These are phyloP conservation scores for Dreissena rostriformis DNA, from an alignment of 1,140 invertebrate genomes.

Conservation along the genomic window DNA sequence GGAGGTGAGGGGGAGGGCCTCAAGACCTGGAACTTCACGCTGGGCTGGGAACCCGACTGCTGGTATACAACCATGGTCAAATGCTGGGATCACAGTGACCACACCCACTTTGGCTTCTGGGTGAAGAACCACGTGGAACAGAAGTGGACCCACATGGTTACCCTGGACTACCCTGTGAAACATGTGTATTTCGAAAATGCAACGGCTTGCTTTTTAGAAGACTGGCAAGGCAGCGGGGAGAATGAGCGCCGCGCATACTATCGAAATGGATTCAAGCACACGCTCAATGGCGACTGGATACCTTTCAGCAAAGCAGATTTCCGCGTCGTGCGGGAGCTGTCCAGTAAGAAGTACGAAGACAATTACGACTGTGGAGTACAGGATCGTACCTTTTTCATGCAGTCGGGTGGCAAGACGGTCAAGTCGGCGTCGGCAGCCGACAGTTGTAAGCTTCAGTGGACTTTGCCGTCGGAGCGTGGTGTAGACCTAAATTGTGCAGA, in stretches of 20 bases:
- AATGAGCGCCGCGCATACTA: conserved; percentile 46
- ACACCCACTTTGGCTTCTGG: conserved; percentile 61
- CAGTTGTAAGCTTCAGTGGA: not conserved
- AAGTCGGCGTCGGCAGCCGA: not conserved
- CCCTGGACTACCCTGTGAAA: conserved; percentile 58
- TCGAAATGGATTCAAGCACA: conserved; percentile 55
- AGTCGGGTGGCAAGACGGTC: conserved; percentile 5
- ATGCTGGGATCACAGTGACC: conserved; percentile 47
- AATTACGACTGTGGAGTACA: conserved; percentile 6
- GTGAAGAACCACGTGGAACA: conserved; percentile 45
- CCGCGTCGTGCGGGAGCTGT: not conserved
- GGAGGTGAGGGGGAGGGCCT: conserved; percentile 59
- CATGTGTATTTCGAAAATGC: conserved; percentile 37
- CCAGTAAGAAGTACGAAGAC: not conserved
- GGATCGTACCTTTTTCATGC: conserved; percentile 7
- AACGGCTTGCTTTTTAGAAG: conserved; percentile 55
- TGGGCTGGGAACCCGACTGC: conserved; percentile 54
- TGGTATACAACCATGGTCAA: conserved; percentile 60
- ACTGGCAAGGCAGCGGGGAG: conserved; percentile 57
- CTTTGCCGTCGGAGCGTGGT: too few relatives aligned
- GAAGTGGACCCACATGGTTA: conserved; percentile 56
- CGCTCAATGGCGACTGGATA: conserved; percentile 29
- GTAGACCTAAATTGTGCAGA: too few relatives aligned
- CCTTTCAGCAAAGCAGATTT: conserved; percentile 16
- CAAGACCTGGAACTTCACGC: conserved; percentile 62